phyloP scores from a whole-genome alignment of 1,140 invertebrate genomes.

The Lepidurus arcticus region DNA sequence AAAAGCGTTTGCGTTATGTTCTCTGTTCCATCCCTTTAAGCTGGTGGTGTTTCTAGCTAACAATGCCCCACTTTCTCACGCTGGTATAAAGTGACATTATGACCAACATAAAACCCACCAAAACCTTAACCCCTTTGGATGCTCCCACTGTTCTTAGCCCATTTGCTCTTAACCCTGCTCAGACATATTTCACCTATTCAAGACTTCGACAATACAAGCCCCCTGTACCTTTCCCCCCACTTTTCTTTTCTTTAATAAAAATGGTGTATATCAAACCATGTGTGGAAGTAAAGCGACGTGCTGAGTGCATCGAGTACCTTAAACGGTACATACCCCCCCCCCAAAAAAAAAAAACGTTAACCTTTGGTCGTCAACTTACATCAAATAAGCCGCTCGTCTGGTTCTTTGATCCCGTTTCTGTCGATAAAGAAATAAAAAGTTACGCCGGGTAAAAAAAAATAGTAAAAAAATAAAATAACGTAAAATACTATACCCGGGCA shows the following conservation, averaged over 20 bases:
- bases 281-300: neutral
- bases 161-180: neutral
- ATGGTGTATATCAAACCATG: neutral
- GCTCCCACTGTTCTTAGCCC: neutral
- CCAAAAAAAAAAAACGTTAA: neutral
- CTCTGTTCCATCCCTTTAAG: neutral
- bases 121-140: neutral
- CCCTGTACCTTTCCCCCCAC: neutral
- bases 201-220: neutral
- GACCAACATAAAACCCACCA: constrained; percentile 10
- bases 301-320: constrained; percentile 6
- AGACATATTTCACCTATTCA: constrained; percentile 5
- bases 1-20: neutral
- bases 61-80: neutral
- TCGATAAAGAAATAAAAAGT: neutral
- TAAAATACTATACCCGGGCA: neutral
- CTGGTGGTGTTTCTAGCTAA: neutral
- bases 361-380: too few relatives aligned
- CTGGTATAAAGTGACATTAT: neutral
- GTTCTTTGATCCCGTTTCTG: too few relatives aligned
- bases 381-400: too few relatives aligned
- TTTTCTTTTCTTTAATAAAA: neutral
- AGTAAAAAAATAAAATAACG: neutral
- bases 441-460: neutral
- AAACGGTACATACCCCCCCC: neutral